A percentile compares a stretch with the other conserved stretches of the same genome.
phyloP scores from a whole-genome alignment of 2,113 vertebrate genomes.

The Thermophis baileyi region DNA sequence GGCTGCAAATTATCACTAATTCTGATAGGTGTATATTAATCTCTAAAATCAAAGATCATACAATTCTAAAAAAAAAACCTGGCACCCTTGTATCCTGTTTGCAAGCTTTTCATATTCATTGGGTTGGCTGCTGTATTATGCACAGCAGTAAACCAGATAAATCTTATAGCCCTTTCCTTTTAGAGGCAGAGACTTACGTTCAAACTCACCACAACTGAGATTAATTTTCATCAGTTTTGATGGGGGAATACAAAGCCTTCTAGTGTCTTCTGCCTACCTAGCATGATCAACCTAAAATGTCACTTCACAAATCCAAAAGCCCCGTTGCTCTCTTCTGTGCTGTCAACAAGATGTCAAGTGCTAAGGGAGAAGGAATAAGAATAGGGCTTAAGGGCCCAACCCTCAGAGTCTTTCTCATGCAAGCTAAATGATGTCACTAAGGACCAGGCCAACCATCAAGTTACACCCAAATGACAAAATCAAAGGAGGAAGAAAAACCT shows the following conservation, averaged over 20 bases:
- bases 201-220: neutral
- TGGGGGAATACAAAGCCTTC: neutral
- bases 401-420: neutral
- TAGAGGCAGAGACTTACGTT: neutral
- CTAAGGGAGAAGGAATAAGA: neutral
- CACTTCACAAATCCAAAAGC: neutral
- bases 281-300: too few species aligned
- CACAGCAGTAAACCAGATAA: neutral
- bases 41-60: neutral
- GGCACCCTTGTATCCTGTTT: neutral
- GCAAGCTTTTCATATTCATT: neutral
- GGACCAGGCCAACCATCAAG: neutral
- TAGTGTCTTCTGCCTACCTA: neutral
- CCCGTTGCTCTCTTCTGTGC: neutral
- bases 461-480: neutral
- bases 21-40: neutral
- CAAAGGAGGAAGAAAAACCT: neutral
- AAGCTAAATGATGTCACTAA: neutral
- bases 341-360: neutral
- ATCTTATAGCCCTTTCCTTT: neutral
- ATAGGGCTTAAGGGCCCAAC: neutral
- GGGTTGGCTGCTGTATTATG: neutral
- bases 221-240: neutral
- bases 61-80: neutral
- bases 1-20: neutral